Conservation (phyloP, 2,113 vertebrate genomes). For the Perca flavescens region DNA sequence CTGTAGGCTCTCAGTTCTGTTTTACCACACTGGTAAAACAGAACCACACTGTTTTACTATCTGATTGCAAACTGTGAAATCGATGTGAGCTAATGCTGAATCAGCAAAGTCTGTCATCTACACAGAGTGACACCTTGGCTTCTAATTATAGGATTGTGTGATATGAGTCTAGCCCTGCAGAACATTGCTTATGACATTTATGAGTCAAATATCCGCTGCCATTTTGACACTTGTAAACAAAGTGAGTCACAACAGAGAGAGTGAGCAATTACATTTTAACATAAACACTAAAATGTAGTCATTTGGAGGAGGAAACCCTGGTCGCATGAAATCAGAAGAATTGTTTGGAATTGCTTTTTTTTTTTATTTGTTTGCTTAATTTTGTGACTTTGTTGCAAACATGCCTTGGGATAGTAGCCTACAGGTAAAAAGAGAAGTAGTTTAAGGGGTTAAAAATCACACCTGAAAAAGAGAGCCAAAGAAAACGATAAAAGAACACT, state of each 20-base stretch:
- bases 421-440: neutral
- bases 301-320: constrained; percentile 10
- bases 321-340: neutral
- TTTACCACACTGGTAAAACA: neutral
- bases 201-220: constrained; percentile 76
- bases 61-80: neutral
- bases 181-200: constrained; percentile 82
- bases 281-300: constrained; percentile 9
- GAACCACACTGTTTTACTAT: too few relatives aligned
- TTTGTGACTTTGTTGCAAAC: neutral
- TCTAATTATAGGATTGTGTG: constrained; percentile 36
- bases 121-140: neutral
- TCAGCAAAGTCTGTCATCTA: constrained; percentile 5
- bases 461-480: neutral
- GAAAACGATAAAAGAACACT: neutral
- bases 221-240: constrained; percentile 67
- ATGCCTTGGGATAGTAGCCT: too few relatives aligned
- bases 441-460: neutral
- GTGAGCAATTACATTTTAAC: neutral
- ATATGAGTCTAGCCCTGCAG: constrained; percentile 52
- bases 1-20: neutral
- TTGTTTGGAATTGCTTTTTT: neutral
- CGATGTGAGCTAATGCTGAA: neutral
- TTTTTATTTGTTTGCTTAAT: neutral
- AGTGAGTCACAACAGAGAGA: constrained; percentile 68